phyloP scores from a whole-genome alignment of 2,888 invertebrate genomes.

The Protodeltote pygarga region DNA sequence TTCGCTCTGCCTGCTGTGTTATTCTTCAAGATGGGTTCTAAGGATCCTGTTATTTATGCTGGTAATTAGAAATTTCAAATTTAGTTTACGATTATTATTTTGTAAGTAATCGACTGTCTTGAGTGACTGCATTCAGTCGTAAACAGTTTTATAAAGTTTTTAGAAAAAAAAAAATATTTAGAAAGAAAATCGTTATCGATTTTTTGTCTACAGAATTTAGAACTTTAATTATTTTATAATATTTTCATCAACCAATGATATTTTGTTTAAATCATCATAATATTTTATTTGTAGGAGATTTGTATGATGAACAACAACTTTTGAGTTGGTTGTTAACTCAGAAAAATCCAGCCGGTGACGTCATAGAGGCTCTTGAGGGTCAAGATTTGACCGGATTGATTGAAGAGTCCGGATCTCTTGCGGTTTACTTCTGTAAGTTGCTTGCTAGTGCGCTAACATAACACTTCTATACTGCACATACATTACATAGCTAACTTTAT shows the following conservation, averaged over 20 bases:
- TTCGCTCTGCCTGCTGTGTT: constrained; percentile 96
- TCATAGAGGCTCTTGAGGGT: constrained; percentile 95
- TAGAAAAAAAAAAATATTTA: no score
- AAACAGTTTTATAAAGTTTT: no score
- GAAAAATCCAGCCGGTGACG: constrained; percentile 96
- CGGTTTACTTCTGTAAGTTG: constrained; percentile 97
- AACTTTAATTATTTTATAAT: no score
- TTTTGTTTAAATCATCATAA: no score
- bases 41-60: constrained; percentile 96
- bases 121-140: no score
- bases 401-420: constrained; percentile 92
- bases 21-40: constrained; percentile 95
- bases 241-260: no score
- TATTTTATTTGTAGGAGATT: constrained; percentile 89
- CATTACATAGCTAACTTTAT: constrained; percentile 54
- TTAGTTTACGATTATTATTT: no score
- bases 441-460: constrained; percentile 22
- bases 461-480: constrained; percentile 53
- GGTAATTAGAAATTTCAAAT: no score
- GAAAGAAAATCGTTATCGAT: no score
- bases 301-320: constrained; percentile 95
- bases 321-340: constrained; percentile 96
- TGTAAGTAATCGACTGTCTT: no score
- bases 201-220: no score
- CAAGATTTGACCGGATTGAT: constrained; percentile 92